Evolutionary conservation across 2,797 vertebrate species (phyloP).

Genomic region (Phyllotis vaccarum): DNA sequence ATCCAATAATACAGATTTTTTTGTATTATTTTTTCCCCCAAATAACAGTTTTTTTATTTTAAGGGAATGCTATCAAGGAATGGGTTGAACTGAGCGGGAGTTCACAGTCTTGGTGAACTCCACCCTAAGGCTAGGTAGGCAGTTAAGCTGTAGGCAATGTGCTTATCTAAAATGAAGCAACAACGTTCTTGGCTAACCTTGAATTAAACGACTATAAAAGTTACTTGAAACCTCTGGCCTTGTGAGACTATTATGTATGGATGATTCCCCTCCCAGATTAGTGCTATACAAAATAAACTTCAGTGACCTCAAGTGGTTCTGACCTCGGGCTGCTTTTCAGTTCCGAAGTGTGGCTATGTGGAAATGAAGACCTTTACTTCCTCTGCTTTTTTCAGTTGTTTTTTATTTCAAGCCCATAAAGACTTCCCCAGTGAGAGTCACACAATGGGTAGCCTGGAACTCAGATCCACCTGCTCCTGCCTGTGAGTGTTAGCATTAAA

Average conservation of each 20-base stretch:
- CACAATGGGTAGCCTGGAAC: not conserved
- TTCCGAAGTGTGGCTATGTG: constrained; percentile 45
- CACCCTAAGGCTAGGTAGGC: constrained; percentile 26
- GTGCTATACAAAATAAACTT: not conserved
- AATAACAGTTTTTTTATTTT: not conserved
- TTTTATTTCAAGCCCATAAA: constrained; percentile 21
- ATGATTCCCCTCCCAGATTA: not conserved
- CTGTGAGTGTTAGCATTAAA: not conserved
- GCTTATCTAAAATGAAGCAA: constrained; percentile 23
- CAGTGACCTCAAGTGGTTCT: not conserved
- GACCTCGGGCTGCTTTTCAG: not conserved
- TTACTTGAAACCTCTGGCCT: constrained; percentile 22
- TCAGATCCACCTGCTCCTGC: not conserved
- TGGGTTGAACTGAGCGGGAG: not conserved
- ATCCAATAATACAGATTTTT: not conserved
- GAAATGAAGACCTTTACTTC: constrained; percentile 23
- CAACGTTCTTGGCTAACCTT: constrained; percentile 20
- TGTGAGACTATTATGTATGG: not conserved
- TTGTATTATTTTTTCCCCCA: constrained; percentile 19
- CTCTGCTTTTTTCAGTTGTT: not conserved
- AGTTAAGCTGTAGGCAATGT: constrained; percentile 40
- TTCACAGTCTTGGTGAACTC: not conserved
- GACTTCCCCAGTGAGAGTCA: not conserved
- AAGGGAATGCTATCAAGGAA: not conserved
- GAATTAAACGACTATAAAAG: not conserved